Percentiles rank a stretch among this genome's conserved stretches.
Conservation (phyloP, 2,797 vertebrate genomes). For the Macrochelys suwanniensis region DNA sequence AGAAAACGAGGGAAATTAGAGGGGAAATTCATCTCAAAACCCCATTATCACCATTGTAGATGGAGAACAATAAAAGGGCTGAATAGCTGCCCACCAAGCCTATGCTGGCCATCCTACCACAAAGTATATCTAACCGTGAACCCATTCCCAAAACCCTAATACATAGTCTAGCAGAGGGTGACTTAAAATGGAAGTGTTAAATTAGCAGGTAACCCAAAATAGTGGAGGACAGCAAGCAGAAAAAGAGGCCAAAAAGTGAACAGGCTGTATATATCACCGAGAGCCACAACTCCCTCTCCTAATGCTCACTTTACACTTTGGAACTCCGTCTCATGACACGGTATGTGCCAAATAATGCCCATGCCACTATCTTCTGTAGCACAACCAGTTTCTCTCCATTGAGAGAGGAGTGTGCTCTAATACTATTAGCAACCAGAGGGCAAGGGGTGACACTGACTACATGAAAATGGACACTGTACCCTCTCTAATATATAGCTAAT, state of each 20-base stretch:
- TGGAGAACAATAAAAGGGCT: background rate
- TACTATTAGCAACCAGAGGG: background rate
- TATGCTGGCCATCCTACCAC: background rate
- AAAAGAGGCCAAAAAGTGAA: background rate
- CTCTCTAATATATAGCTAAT: too few species aligned
- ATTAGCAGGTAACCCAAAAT: background rate
- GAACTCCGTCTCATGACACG: background rate
- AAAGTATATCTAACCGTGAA: background rate
- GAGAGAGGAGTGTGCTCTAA: background rate
- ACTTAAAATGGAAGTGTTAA: background rate
- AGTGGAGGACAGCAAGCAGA: background rate
- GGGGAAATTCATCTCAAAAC: background rate
- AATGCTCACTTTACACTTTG: background rate
- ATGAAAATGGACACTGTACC: background rate
- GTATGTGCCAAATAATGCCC: background rate
- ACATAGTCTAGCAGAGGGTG: background rate
- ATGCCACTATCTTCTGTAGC: background rate
- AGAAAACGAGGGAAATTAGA: background rate
- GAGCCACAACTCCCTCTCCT: background rate
- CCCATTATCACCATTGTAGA: background rate
- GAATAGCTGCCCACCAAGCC: background rate
- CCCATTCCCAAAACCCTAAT: background rate
- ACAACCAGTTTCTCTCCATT: background rate
- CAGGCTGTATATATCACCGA: background rate
- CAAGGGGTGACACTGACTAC: background rate